Evolutionary conservation across 2,113 vertebrate species (phyloP), one percentile per base, ranked within the genome.

Genomic region (Boleophthalmus pectinirostris): DNA sequence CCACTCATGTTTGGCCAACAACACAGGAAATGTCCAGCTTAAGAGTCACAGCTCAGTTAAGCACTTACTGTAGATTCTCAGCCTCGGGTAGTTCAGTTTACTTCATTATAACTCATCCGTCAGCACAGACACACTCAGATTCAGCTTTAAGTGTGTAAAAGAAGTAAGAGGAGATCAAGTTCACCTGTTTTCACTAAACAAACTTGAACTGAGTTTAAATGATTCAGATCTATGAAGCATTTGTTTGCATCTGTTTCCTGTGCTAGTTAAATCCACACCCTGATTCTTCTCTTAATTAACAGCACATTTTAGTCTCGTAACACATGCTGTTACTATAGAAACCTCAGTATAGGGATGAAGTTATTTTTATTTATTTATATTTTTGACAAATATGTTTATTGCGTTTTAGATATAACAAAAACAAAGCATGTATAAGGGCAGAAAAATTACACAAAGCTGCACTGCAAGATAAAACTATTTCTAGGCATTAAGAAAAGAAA

Each of bases 31-130:
- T 85, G 86, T 88, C 85, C 83, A 76, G 79, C 74, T 80, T 91
- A 90, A 90, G 86, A 87, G 86, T 90, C 81, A 81, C 81, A 87
- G 90, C 89, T 92, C 84, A 82, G 78, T 75, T 85, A 85, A 68
- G 74, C 54, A 72, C 87, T 84, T 84, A n/a, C n/a, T n/a, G n/a
- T n/a, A 79, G 73, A 87, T 88, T 89, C 85, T 85, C 77, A 83
- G 90, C 84, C 90, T 87, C 85, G 88, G 85, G 82, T 81, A 56
- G 75, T 79, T 87, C 78, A 43, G 70, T 75, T 87, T 81, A 87
- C 88, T 90, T 88, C 87, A 90, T 91, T 90, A 86, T 87, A 88
- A 71, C 87, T 77, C 83, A 91, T 89, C 91, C 87, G 85, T 91
- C 88, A 89, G 70, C 85, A 83, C 74, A 74, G 85, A 87, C 81